Percentiles rank a stretch among this genome's conserved stretches.
These are phyloP conservation scores for Pampus argenteus DNA, from an alignment of 2,797 vertebrate genomes.

Conservation along the genomic window DNA sequence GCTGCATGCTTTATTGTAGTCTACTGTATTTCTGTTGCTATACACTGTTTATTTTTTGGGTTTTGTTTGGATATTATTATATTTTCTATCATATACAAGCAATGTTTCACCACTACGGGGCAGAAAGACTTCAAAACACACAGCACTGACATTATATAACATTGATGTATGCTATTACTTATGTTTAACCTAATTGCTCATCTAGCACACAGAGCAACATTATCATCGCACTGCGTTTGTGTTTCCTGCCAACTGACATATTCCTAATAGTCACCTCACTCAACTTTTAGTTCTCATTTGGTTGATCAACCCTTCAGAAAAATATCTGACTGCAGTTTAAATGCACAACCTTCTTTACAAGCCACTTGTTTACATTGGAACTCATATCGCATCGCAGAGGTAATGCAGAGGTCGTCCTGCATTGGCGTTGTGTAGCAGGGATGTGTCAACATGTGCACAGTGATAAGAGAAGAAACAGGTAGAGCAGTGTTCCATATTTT, in stretches of 20 bases:
- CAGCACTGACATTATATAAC: not conserved
- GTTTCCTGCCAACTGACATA: not conserved
- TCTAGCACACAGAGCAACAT: no score
- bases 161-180: no score
- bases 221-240: not conserved
- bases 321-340: not conserved
- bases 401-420: no score
- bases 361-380: not conserved
- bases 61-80: not conserved
- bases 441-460: no score
- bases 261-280: not conserved
- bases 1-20: no score
- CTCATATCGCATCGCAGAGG: not conserved
- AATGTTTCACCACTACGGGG: no score
- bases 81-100: not conserved
- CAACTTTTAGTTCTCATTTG: not conserved
- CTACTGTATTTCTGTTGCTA: no score
- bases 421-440: no score
- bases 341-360: not conserved
- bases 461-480: no score
- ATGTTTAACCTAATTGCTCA: not conserved
- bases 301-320: no score
- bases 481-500: not conserved
- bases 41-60: no score
- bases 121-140: no score